Evolutionary conservation across 2,113 vertebrate genomes (phyloP), one percentile per base, ranked within the genome.

Genomic region (Dryoscopus gambensis): DNA sequence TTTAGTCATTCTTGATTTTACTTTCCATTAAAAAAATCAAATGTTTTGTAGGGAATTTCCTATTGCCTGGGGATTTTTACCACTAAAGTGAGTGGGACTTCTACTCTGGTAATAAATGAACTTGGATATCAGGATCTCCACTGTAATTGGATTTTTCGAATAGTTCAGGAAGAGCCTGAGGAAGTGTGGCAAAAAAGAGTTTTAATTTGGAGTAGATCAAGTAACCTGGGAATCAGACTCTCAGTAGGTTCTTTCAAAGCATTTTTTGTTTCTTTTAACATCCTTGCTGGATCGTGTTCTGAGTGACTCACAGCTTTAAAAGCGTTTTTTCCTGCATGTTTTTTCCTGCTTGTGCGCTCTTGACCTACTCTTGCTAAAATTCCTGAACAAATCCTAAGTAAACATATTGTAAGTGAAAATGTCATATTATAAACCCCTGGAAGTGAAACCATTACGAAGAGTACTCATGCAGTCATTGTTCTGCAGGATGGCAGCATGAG

Each of bases 291-390:
- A 28, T 74, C 24, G 15, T 35, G 9, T 65, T 91, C 59, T 18
- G 35, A 52, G 71, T 55, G 87, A 90, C 47, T 94, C 62, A n/a
- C 0, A 1, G 59, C 53, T 92, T 67, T 37, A 50, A 95, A 87
- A 73, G 53, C 35, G 21, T 21, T 40, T 83, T 63, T 94, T 78
- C 63, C 79, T 88, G 57, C 63, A 18, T 56, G 46, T 88, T 68
- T 86, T 68, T 86, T 86, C 84, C 84, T 52, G 47, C 94, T 87
- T 64, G 88, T 63, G 5, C 15, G 90, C 87, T 96, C 94, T 95
- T 87, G 93, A 92, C 75, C 74, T 90, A 52, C 24, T 82, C 82
- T 90, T 80, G 84, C 91, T 97, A 53, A 94, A 96, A 96, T 94
- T 86, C 64, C 77, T 49, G 2, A 70, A 65, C 95, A 95, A 89